Evolutionary conservation across 1,140 invertebrate genomes (phyloP), one percentile per base, ranked within the genome.

Genomic region (Pentalonia nigronervosa): DNA sequence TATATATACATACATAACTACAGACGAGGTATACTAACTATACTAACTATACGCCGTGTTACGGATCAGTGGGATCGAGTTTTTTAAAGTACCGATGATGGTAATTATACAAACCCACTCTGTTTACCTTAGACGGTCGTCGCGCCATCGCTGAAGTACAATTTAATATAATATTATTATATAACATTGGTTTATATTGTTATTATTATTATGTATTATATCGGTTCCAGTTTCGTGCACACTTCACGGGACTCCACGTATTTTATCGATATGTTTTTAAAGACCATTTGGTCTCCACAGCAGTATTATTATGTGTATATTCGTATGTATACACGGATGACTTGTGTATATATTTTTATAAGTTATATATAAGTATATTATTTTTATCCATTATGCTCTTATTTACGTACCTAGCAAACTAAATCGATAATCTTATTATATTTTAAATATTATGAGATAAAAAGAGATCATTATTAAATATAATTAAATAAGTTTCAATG

Each of bases 141-240:
- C 60, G 60, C 14, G 60, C 60, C 60, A 17, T 76, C 30, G n/a
- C n/a, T 14, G n/a, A 76, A n/a, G n/a, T 34, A n/a, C n/a, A 76
- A 76, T 76, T 76, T 17, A 14, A 76, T 76, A 76, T 56, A 25
- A 25, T n/a, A 76, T 76, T 76, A 76, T 76, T 76, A 76, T 76
- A 76, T 76, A 76, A 76, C 60, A 76, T 76, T n/a, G 30, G 25
- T 67, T 67, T 67, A 67, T 34, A 21, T 6, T n/a, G n/a, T n/a
- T 21, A 50, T 50, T 50, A 76, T 76, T 76, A 76, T 17, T n/a
- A 76, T n/a, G n/a, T 76, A n/a, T n/a, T 53, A 14, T 48, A 84
- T 92, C 20, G 47, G 91, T 92, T 92, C 91, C 91, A 83, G 91
- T 83, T 76, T 81, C 45, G 34, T 92, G 76, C 76, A 92, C 76